Conservation (phyloP, 2,797 vertebrate species). For the Channa striata region DNA sequence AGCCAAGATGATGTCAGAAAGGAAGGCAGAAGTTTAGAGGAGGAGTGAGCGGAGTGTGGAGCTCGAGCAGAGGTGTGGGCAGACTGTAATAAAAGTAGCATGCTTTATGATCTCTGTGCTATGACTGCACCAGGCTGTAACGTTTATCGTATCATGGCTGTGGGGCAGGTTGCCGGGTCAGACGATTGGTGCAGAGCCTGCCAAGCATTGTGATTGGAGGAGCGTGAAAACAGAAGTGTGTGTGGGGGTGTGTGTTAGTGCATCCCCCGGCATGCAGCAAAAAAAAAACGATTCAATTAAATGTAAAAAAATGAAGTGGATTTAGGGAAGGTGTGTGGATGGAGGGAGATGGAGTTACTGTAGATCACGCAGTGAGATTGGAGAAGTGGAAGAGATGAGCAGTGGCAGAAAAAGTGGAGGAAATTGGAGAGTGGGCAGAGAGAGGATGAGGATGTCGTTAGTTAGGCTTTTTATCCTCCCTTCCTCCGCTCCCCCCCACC, state of each 20-base stretch:
- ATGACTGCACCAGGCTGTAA: not conserved
- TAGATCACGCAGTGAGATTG: slow-evolving; percentile 28
- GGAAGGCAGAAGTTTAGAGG: not conserved
- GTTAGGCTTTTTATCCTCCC: slow-evolving; percentile 51
- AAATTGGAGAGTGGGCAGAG: slow-evolving; percentile 24
- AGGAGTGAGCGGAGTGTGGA: not conserved
- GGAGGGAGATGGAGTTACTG: slow-evolving; percentile 7
- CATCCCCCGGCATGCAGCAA: slow-evolving; percentile 39
- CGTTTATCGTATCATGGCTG: slow-evolving; percentile 15
- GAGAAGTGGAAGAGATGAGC: slow-evolving; percentile 21
- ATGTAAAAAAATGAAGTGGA: slow-evolving; percentile 12
- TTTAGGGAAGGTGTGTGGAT: slow-evolving; percentile 5
- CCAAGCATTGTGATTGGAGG: slow-evolving; percentile 53
- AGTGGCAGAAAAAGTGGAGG: slow-evolving; percentile 19
- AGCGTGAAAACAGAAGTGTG: slow-evolving; percentile 19
- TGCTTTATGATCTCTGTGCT: slow-evolving; percentile 26
- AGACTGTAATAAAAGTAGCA: not conserved
- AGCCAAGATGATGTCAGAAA: not conserved
- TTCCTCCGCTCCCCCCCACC: slow-evolving; percentile 43
- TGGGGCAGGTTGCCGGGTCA: slow-evolving; percentile 41
- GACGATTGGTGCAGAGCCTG: slow-evolving; percentile 67
- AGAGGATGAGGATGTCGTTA: slow-evolving; percentile 55
- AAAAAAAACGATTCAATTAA: slow-evolving; percentile 17
- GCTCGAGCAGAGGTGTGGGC: not conserved
- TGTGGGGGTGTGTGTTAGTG: not conserved